phyloP scores from a whole-genome alignment of 2,797 vertebrate species.

The Trematocara caparti region DNA sequence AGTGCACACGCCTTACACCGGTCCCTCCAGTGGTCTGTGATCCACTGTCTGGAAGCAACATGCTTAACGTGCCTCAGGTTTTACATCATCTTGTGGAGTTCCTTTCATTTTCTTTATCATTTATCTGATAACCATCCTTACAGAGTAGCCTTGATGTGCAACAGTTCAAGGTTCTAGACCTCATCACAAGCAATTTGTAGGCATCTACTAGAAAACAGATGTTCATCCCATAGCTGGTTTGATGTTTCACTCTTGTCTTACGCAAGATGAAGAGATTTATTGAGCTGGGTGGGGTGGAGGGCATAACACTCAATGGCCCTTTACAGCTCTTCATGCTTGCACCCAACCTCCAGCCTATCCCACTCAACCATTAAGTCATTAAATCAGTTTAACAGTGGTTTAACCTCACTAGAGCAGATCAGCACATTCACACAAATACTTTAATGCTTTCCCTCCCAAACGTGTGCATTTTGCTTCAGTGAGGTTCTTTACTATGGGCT shows the following conservation, averaged over 20 bases:
- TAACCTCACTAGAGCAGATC: background rate
- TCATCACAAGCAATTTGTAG: background rate
- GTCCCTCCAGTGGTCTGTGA: background rate
- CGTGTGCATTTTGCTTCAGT: background rate
- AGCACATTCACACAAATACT: background rate
- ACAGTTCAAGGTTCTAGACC: background rate
- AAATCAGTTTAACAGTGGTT: slow-evolving; percentile 39
- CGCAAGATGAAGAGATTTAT: slow-evolving; percentile 29
- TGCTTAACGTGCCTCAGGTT: background rate
- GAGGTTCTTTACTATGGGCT: background rate
- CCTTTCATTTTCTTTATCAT: background rate
- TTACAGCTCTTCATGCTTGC: slow-evolving; percentile 27
- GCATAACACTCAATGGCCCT: slow-evolving; percentile 19
- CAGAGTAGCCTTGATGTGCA: background rate
- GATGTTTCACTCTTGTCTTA: background rate
- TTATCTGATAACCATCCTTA: background rate
- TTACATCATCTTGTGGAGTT: background rate
- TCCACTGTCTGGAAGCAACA: background rate
- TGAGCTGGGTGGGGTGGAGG: background rate
- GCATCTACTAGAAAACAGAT: background rate
- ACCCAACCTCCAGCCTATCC: slow-evolving; percentile 10
- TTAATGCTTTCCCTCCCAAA: slow-evolving; percentile 35
- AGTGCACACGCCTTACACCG: background rate
- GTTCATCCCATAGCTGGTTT: background rate
- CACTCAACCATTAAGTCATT: slow-evolving; percentile 32